Evolutionary conservation across 1,140 invertebrate species (phyloP).

Genomic region (Saccostrea echinata): DNA sequence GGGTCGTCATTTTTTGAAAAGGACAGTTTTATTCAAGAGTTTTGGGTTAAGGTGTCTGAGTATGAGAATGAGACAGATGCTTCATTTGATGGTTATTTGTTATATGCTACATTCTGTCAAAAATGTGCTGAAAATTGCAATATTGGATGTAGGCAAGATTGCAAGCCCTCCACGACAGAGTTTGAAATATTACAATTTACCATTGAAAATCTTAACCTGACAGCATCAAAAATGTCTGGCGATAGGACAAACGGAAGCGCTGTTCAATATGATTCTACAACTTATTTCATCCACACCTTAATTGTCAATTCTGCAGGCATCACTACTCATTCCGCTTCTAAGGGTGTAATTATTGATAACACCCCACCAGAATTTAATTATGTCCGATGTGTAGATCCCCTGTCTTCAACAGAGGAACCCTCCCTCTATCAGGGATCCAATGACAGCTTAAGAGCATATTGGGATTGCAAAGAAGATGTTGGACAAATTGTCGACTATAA

Average conservation of each 20-base stretch:
- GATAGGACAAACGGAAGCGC: not conserved
- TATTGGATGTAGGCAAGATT: not conserved
- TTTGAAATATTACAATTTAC: constrained; percentile 15
- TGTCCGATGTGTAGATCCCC: not conserved
- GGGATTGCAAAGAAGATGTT: not conserved
- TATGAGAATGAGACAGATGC: not conserved
- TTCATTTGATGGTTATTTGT: not conserved
- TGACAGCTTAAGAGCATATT: not conserved
- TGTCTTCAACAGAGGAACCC: not conserved
- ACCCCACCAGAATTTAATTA: not conserved
- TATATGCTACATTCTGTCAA: not conserved
- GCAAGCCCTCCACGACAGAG: not conserved
- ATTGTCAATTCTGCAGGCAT: constrained; percentile 24
- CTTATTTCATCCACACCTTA: not conserved
- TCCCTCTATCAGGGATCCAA: not conserved
- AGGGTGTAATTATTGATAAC: not conserved
- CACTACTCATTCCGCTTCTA: not conserved
- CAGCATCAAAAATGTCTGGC: not conserved
- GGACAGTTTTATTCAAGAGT: not conserved
- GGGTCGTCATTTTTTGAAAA: not conserved
- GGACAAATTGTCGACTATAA: constrained; percentile 48
- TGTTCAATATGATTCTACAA: not conserved
- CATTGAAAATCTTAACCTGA: not conserved
- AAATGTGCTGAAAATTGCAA: not conserved
- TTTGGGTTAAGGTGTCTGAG: not conserved